Percentiles rank a stretch among this genome's conserved stretches.
Evolutionary conservation across 2,113 vertebrate genomes (phyloP).

Genomic region (Parus major): DNA sequence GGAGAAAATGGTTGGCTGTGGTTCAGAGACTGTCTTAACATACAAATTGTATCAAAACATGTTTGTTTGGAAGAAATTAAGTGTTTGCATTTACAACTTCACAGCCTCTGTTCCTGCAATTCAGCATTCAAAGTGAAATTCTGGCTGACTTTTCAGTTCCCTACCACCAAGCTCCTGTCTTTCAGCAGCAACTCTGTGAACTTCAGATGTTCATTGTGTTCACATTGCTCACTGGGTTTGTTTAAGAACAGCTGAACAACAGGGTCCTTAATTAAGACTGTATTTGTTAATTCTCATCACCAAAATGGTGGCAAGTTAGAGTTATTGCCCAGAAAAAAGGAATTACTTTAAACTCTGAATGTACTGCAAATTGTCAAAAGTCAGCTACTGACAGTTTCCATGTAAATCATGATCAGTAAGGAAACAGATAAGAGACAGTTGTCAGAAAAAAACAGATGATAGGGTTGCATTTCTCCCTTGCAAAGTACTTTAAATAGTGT

Average conservation of each 20-base stretch:
- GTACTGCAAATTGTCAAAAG: background rate
- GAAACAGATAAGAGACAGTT: background rate
- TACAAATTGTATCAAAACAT: background rate
- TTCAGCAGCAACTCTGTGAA: background rate
- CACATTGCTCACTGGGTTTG: background rate
- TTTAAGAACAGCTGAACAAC: background rate
- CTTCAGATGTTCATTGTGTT: background rate
- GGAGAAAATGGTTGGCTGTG: background rate
- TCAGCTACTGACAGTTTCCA: background rate
- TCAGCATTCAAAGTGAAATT: background rate
- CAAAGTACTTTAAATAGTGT: background rate
- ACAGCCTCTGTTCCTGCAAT: background rate
- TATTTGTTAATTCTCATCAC: background rate
- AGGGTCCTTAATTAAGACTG: background rate
- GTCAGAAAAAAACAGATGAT: background rate
- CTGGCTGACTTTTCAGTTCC: background rate
- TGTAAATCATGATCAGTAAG: background rate
- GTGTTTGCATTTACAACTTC: background rate
- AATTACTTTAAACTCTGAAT: background rate
- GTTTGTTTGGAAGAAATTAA: background rate
- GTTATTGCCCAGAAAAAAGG: background rate
- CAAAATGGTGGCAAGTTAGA: background rate
- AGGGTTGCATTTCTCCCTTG: background rate
- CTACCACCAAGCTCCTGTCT: background rate
- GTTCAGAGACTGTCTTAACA: background rate